Base-by-base conservation (phyloP, 2,888 invertebrate genomes). In the Ariolimax columbianus region DNA sequence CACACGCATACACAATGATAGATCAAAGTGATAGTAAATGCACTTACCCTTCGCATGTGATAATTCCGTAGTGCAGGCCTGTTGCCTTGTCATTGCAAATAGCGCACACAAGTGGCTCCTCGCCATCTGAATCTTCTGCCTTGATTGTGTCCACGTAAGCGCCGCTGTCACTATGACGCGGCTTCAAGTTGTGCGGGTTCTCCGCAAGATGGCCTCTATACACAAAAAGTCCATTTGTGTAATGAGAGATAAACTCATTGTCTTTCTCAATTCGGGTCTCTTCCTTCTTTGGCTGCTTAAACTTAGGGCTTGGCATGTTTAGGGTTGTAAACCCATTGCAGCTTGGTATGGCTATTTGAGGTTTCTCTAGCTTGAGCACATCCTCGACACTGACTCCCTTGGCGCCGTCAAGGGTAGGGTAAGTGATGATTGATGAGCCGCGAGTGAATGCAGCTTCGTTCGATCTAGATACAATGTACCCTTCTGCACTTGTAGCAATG, bases 1-100 rank as follows among this genome's bases (percentile, higher is more conserved):
- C n/a, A n/a, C 19, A 51, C 9, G 9, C 51, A n/a, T n/a, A 14
- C 51, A 51, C 19, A 7, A 19, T n/a, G n/a, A n/a, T n/a, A n/a
- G 59, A 23, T 11, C 11, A 26, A 26, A 26, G 6, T 47, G 6
- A 14, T 19, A n/a, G 23, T 26, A 6, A 40, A n/a, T 43, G 1
- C 4, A 90, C 95, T 95, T 94, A 97, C 95, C 99, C 99, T 95
- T 99, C 99, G 95, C 99, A 99, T 85, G 99, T 99, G 93, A 99
- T 98, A 94, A 99, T 99, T 88, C 99, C 99, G 94, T 99, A 99
- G 94, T 99, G 99, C 85, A 99, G 96, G 51, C 99, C 99, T 4
- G 99, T 98, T 82, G 99, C 98, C 93, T 98, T 98, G 94, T 99
- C 99, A 94, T 98, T 98, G 95, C 99, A 99, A 92, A 99, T 99